Base-by-base conservation (phyloP, 2,113 vertebrate genomes). In the Perca fluviatilis region DNA sequence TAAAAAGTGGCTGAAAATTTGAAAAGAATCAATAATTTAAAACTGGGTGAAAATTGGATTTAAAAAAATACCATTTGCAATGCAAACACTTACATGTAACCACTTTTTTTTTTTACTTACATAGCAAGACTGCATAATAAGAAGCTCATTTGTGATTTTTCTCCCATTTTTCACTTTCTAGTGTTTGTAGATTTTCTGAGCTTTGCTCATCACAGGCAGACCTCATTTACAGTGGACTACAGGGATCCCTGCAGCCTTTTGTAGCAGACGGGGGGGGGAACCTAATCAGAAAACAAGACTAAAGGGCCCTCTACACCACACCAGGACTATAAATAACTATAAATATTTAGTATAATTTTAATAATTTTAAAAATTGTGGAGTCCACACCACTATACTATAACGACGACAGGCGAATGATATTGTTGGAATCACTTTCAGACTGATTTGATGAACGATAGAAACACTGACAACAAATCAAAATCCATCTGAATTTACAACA, bases 1-100 rank as follows among this genome's bases (percentile, higher is more conserved):
- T 21, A 1, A 70, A 76, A 40, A 40, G 21, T 64, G 13, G 1
- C 8, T 72, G 21, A 66, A 56, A 30, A 57, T 21, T 63, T 63
- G 46, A 27, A 69, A 53, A 70, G 3, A 70, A 69, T 70, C 47
- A 69, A 36, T 67, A 10, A 67, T 67, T 49, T 23, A 58, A 66
- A 67, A 12, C 33, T 0, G 33, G n/a, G 50, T 54, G 49, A 58
- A 57, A 36, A 54, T 40, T 56, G 51, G 8, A 23, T 71, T 56
- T 25, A 13, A 7, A 72, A 65, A 57, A 61, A 27, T 67, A 50
- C 3, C 4, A 58, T 33, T 40, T 61, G 56, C 56, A 71, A 21
- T 63, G 57, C 43, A 69, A 70, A 27, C 23, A 46, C 60, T 62
- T 77, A 47, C 58, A 25, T 62, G 43, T 18, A 27, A 57, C 16